Evolutionary conservation across 2,797 vertebrate species (phyloP).

Genomic region (Esox masquinongy): DNA sequence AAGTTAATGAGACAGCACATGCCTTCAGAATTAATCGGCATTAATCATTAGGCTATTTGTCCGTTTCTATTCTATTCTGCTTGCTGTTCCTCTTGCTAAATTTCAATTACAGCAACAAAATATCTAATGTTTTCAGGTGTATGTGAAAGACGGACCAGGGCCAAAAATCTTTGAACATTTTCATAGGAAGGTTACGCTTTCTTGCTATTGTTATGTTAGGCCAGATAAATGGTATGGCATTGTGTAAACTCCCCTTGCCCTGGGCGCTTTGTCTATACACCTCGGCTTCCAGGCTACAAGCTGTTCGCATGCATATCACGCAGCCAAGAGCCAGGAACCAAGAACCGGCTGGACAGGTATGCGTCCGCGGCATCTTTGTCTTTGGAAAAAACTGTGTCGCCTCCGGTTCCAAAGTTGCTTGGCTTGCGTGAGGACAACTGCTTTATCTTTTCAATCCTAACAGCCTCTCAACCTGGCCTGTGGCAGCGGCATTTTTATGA

Average conservation of each 20-base stretch:
- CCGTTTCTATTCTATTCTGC: constrained; percentile 19
- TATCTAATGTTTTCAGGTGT: constrained; percentile 28
- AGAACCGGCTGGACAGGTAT: constrained; percentile 72
- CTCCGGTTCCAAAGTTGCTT: constrained; percentile 45
- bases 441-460: constrained; percentile 57
- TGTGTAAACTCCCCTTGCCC: constrained; percentile 82
- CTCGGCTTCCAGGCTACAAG: constrained; percentile 78
- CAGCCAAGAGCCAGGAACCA: constrained; percentile 38
- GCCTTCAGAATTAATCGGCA: neutral
- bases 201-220: constrained; percentile 56
- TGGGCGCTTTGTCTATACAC: constrained; percentile 70
- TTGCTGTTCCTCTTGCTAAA: constrained; percentile 15
- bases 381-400: constrained; percentile 34
- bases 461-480: constrained; percentile 61
- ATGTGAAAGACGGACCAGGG: constrained; percentile 26
- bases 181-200: constrained; percentile 52
- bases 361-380: constrained; percentile 38
- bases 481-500: constrained; percentile 53
- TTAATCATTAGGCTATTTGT: neutral
- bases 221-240: constrained; percentile 67
- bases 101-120: constrained; percentile 9
- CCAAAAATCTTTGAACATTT: constrained; percentile 40
- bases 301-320: constrained; percentile 67
- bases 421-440: constrained; percentile 73
- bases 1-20: neutral